phyloP scores from a whole-genome alignment of 37 sponge, comb jelly and placozoan species.

The Aplysina aerophoba region DNA sequence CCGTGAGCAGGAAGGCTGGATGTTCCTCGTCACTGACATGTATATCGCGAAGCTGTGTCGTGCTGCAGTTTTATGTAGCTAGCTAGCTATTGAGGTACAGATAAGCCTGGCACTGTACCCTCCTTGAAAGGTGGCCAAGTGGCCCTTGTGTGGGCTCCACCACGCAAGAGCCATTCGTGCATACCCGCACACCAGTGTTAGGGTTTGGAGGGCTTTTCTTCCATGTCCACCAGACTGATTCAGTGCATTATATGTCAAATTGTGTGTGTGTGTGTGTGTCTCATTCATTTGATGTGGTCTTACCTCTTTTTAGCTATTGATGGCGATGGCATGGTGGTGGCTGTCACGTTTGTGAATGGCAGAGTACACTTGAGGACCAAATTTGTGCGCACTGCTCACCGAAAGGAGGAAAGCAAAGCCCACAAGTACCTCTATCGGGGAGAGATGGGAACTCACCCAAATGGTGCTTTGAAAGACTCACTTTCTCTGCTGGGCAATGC shows the following conservation, averaged over 20 bases:
- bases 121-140: no score
- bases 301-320: conserved; percentile 73
- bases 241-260: no score
- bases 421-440: conserved; percentile 71
- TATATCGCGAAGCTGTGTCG: no score
- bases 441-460: conserved; percentile 82
- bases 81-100: no score
- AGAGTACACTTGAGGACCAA: conserved; percentile 70
- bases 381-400: conserved; percentile 75
- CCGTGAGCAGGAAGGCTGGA: conserved; percentile 46
- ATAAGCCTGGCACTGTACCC: no score
- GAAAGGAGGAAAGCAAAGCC: conserved; percentile 65
- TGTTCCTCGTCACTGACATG: no score
- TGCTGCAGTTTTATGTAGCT: no score
- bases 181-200: no score
- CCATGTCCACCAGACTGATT: no score
- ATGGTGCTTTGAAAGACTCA: conserved; percentile 63
- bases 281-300: neutral
- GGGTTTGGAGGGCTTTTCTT: no score
- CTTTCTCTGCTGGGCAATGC: conserved; percentile 43
- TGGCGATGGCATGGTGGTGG: conserved; percentile 94
- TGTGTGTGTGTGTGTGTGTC: neutral
- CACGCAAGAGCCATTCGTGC: no score
- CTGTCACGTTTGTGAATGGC: conserved; percentile 80
- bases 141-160: no score